Conservation (phyloP, 2,797 vertebrate species). For the Enteromius viviparus region DNA sequence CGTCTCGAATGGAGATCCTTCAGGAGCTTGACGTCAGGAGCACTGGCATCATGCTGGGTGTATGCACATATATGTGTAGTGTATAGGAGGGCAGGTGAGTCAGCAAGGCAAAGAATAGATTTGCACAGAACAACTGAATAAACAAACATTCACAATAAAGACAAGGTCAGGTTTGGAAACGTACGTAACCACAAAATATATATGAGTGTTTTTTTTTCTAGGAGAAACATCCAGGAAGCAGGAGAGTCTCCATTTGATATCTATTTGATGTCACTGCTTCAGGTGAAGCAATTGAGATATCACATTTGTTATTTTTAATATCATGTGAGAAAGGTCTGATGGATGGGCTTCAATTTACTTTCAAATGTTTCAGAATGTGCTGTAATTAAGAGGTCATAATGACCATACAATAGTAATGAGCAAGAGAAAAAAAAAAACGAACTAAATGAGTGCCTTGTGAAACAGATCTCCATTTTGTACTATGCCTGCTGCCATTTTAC, state of each 20-base stretch:
- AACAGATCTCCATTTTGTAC: constrained; percentile 47
- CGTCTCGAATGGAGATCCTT: not conserved
- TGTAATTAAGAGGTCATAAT: not conserved
- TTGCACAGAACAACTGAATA: not conserved
- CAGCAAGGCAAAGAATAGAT: not conserved
- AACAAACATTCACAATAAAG: not conserved
- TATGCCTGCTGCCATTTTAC: constrained; percentile 46
- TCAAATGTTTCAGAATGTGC: not conserved
- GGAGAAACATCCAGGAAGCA: not conserved
- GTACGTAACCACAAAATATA: not conserved
- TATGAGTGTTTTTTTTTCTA: not conserved
- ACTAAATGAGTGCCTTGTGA: not conserved
- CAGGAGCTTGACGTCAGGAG: not conserved
- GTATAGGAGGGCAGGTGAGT: not conserved
- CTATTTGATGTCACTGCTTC: not conserved
- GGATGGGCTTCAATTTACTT: not conserved
- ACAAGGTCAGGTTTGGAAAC: not conserved
- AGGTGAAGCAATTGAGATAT: not conserved
- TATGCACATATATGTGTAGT: not conserved
- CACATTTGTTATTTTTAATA: not conserved
- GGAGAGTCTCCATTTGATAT: not conserved
- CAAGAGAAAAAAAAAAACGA: not conserved
- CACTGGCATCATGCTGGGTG: not conserved
- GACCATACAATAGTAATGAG: not conserved
- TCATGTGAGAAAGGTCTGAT: not conserved